Evolutionary conservation across 2,113 vertebrate species (phyloP).

Genomic region (Tylochromis polylepis): DNA sequence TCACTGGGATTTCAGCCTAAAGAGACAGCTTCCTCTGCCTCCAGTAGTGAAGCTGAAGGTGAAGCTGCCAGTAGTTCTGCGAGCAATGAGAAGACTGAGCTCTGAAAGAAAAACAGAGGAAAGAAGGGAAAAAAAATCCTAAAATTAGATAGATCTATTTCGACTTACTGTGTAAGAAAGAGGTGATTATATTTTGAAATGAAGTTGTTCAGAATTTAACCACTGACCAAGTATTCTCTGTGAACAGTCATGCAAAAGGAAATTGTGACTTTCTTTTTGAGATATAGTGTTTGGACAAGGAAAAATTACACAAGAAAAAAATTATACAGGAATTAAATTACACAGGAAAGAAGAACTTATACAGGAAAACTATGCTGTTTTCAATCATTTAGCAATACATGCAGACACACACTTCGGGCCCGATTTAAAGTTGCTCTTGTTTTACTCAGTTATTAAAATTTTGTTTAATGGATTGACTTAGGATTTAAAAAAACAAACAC

Average conservation of each 20-base stretch:
- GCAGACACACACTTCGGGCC: not conserved
- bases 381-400: accelerated
- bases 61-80: not conserved
- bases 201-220: not conserved
- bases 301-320: not conserved
- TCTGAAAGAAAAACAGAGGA: not conserved
- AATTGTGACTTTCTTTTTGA: not conserved
- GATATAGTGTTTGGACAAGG: not conserved
- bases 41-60: accelerated
- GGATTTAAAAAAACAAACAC: not conserved
- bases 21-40: not conserved
- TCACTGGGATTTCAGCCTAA: slow-evolving; percentile 74
- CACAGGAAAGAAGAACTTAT: too few species aligned
- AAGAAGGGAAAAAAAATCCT: not conserved
- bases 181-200: not conserved
- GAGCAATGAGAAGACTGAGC: slow-evolving; percentile 24
- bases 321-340: accelerated
- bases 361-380: not conserved
- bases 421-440: not conserved
- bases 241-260: not conserved
- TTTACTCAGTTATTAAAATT: not conserved
- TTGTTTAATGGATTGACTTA: not conserved
- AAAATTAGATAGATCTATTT: accelerated
- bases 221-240: not conserved
- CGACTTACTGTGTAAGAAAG: not conserved